Evolutionary conservation across 2,888 invertebrate genomes (phyloP).

Genomic region (Linyphia triangularis): DNA sequence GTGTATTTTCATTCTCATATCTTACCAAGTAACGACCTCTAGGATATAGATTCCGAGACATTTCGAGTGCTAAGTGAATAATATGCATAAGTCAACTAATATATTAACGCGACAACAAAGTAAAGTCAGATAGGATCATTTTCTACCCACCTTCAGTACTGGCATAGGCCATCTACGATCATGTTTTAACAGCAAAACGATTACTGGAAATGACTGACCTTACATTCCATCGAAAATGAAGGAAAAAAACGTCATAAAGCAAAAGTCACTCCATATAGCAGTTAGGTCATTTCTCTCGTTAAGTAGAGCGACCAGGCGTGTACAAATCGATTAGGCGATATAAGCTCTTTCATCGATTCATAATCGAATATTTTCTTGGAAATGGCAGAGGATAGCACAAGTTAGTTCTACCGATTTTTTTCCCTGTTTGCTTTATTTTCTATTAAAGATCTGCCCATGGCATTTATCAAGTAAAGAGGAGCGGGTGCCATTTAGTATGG

Average conservation of each 20-base stretch:
- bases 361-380: constrained; percentile 58
- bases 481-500: not conserved
- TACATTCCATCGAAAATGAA: constrained; percentile 36
- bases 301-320: constrained; percentile 51
- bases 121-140: not conserved
- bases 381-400: not conserved
- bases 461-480: constrained; percentile 16
- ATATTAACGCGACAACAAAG: not conserved
- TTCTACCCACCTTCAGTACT: not conserved
- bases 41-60: too few relatives aligned
- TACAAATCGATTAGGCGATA: constrained; percentile 60
- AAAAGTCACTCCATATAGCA: constrained; percentile 32
- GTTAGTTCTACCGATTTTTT: constrained; percentile 26
- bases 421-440: constrained; percentile 10
- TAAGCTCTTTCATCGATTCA: constrained; percentile 58
- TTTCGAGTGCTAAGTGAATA: too few relatives aligned
- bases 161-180: not conserved
- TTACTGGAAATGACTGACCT: constrained; percentile 8
- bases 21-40: too few relatives aligned
- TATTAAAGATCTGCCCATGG: constrained; percentile 32
- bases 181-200: constrained; percentile 7
- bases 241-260: constrained; percentile 21
- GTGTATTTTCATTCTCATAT: too few relatives aligned
- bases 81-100: too few relatives aligned
- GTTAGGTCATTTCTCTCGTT: constrained; percentile 50